A percentile compares a stretch with the other conserved stretches of the same genome.
These are phyloP conservation scores for Fulica atra DNA, from an alignment of 2,113 vertebrate species.

Conservation along the genomic window DNA sequence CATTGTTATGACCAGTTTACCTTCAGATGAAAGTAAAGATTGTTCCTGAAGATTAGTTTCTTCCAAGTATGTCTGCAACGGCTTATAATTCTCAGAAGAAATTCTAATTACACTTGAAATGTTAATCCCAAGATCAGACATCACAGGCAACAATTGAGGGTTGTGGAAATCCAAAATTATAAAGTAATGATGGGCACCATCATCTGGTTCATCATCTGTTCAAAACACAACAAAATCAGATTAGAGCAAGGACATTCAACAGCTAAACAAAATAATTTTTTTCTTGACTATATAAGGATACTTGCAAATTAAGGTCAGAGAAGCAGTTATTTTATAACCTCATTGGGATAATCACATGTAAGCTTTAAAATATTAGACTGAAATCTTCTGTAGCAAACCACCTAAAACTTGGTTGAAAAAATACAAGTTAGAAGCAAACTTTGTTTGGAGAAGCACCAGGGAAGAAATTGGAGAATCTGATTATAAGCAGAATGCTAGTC, in stretches of 20 bases:
- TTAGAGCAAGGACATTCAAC: background rate
- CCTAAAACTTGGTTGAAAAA: background rate
- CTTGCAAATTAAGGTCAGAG: background rate
- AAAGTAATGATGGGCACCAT: slow-evolving; percentile 90
- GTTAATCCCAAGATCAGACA: slow-evolving; percentile 82
- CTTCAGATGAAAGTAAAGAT: slow-evolving; percentile 51
- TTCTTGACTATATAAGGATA: background rate
- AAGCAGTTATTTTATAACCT: background rate
- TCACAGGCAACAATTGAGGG: slow-evolving; percentile 78
- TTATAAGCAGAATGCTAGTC: background rate
- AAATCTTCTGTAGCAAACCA: background rate
- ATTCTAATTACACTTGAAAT: slow-evolving; percentile 87
- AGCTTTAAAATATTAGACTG: background rate
- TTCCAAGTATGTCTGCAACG: slow-evolving; percentile 61
- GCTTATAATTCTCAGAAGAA: slow-evolving; percentile 73
- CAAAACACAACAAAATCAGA: slow-evolving; percentile 12
- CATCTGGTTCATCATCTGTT: slow-evolving; percentile 92
- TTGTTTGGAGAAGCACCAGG: background rate
- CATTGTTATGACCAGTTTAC: slow-evolving; percentile 51
- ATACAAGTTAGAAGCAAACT: background rate
- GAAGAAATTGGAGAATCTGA: background rate
- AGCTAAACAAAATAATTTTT: background rate
- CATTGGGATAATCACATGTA: background rate
- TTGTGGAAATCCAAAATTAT: slow-evolving; percentile 85
- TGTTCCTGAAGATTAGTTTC: slow-evolving; percentile 21